Percentiles rank a stretch among this genome's conserved stretches.
These are phyloP conservation scores for Ciona savignyi DNA, from an alignment of 23 tunicate genomes.

Conservation along the genomic window DNA sequence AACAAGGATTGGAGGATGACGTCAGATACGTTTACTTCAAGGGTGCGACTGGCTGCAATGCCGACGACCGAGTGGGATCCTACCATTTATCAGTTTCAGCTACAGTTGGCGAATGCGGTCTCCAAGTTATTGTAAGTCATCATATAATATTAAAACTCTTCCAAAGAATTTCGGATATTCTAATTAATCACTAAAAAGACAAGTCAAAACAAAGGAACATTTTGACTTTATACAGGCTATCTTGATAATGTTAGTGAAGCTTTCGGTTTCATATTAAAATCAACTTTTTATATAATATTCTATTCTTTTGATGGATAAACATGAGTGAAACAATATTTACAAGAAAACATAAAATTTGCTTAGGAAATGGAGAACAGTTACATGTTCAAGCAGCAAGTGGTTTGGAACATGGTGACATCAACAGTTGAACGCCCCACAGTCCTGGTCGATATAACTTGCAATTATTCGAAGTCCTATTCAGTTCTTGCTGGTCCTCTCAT, in stretches of 20 bases:
- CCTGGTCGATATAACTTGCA: constrained; percentile 60
- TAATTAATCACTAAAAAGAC: too few species aligned
- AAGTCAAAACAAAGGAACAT: too few species aligned
- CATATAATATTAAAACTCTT: too few species aligned
- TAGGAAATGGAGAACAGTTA: not conserved
- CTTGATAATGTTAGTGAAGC: too few species aligned
- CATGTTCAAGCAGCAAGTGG: constrained; percentile 51
- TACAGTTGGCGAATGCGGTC: constrained; percentile 51
- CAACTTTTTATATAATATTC: too few species aligned
- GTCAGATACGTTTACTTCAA: constrained; percentile 35
- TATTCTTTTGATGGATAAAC: too few species aligned
- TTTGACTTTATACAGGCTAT: too few species aligned
- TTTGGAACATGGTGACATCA: constrained; percentile 33
- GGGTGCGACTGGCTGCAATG: constrained; percentile 36
- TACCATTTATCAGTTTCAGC: constrained; percentile 62
- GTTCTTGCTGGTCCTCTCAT: constrained; percentile 36
- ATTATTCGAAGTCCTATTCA: constrained; percentile 39
- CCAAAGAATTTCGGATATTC: too few species aligned
- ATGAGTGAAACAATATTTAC: too few species aligned
- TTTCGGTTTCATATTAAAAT: too few species aligned
- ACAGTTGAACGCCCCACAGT: constrained; percentile 55
- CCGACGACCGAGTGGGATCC: constrained; percentile 18
- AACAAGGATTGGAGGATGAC: constrained; percentile 35
- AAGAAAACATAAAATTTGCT: too few species aligned
- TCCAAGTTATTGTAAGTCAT: constrained; percentile 18